A percentile compares a stretch with the other conserved stretches of the same genome.
phyloP scores from a whole-genome alignment of 2,888 invertebrate genomes.

The Physocephala rufipes region DNA sequence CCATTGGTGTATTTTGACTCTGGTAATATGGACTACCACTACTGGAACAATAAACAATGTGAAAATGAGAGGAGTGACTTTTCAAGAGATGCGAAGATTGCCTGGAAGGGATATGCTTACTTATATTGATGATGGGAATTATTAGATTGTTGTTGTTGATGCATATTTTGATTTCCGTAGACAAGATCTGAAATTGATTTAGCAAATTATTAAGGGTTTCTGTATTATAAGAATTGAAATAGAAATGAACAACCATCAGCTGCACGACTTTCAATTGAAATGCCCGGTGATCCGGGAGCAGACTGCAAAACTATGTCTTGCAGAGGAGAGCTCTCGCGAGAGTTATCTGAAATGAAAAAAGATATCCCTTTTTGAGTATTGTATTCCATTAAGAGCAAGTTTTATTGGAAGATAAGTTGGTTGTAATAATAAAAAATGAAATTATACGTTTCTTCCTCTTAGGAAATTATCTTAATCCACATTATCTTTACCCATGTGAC shows the following conservation, averaged over 20 bases:
- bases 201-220: background rate
- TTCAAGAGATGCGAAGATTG: too few relatives aligned
- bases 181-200: slow-evolving; percentile 56
- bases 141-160: slow-evolving; percentile 58
- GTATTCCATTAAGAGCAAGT: background rate
- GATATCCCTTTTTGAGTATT: too few relatives aligned
- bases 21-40: slow-evolving; percentile 62
- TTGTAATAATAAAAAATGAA: slow-evolving; percentile 6
- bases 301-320: slow-evolving; percentile 74
- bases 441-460: background rate
- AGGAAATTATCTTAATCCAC: slow-evolving; percentile 9
- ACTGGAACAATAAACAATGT: slow-evolving; percentile 43
- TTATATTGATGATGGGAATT: slow-evolving; percentile 63
- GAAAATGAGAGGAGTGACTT: background rate
- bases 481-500: slow-evolving; percentile 77
- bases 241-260: slow-evolving; percentile 53
- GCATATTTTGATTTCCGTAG: slow-evolving; percentile 60
- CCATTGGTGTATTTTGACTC: slow-evolving; percentile 54
- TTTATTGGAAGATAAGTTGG: slow-evolving; percentile 10
- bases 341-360: slow-evolving; percentile 65
- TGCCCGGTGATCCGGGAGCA: slow-evolving; percentile 75
- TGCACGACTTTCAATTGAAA: slow-evolving; percentile 63
- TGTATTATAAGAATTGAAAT: slow-evolving; percentile 11
- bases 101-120: slow-evolving; percentile 45
- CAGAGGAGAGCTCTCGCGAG: slow-evolving; percentile 91